Base-by-base conservation (phyloP, 2,888 invertebrate species). In the Cynaeus angustus region DNA sequence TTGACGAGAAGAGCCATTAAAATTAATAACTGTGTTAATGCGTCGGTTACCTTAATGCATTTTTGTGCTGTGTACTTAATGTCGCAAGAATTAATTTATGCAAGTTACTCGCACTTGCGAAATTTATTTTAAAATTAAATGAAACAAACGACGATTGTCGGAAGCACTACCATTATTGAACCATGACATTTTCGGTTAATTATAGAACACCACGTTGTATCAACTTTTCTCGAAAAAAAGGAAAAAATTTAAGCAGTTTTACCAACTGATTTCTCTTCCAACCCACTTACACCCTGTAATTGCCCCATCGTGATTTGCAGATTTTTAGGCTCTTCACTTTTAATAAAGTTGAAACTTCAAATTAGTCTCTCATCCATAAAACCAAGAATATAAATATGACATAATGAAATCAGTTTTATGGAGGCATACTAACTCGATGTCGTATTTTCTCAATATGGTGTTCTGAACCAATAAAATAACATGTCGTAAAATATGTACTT, bases 1-100 rank as follows among this genome's bases (percentile, higher is more conserved):
- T 56, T 43, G 43, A 12, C 10, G 43, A 56, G 59, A 48, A n/a
- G 26, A 13, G 46, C 30, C 30, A 59, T 59, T 59, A 59, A 56
- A 59, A 59, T 59, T 59, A 59, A 59, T 59, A 59, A 59, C 59
- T 59, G 46, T 59, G 45, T 46, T 59, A 59, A 59, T 59, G 59
- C 59, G 33, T 33, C 21, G 10, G 59, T 59, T 59, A 43, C 59
- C 46, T 59, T 46, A 59, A 58, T 58, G 56, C 56, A 58, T 58
- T 58, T 58, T 58, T 58, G 56, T 26, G 21, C 26, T 58, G 55
- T 55, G 55, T 55, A 55, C 28, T 55, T 55, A 38, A 56, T 56
- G 59, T 30, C 28, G 59, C 59, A 59, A 59, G 26, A 33, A 59
- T 45, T 59, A 59, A 59, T 46, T 59, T 59, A 58, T 16, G 46